Evolutionary conservation across 2,113 vertebrate species (phyloP), one percentile per base, ranked within the genome.

Genomic region (Mesitornis unicolor): DNA sequence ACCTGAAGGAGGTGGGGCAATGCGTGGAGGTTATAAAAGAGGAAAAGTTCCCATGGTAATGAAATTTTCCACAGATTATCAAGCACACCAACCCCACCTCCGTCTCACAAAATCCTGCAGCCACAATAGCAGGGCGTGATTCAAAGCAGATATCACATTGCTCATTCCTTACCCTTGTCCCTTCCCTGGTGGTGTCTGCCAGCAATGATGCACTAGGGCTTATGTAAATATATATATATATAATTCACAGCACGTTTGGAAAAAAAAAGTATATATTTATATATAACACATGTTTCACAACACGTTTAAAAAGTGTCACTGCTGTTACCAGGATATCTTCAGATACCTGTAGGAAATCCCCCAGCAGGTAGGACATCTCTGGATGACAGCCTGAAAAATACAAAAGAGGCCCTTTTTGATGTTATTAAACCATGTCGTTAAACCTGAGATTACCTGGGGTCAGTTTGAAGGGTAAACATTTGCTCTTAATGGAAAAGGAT

Each of bases 381-480:
- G 5, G 54, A 11, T 57, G 86, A 29, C 81, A 71, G 47, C 35
- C 75, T 54, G 70, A 43, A 65, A 21, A 92, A 48, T 3, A 84
- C 70, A 89, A 79, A 78, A 82, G 89, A 81, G 20, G 38, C 38
- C 26, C 71, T 80, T 94, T 76, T n/a, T 2, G 11, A 50, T 11
- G 53, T 19, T 70, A 83, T 65, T 74, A 94, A 96, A 93, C 38
- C 94, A 7, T 14, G 26, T 91, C 31, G 4, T 91, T 89, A 92
- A 84, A 87, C 63, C 68, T n/a, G 59, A 90, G 78, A 93, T 88
- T 47, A 90, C 89, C 91, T n/a, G 78, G 47, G 51, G 13, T 83
- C 91, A 35, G 3, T 40, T 70, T 60, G 45, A 82, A 80, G 38
- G 45, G 89, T 12, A 96, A 97, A 96, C 84, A 94, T 91, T 94